Conservation (phyloP, 2,888 invertebrate genomes). For the Nebria salina region DNA sequence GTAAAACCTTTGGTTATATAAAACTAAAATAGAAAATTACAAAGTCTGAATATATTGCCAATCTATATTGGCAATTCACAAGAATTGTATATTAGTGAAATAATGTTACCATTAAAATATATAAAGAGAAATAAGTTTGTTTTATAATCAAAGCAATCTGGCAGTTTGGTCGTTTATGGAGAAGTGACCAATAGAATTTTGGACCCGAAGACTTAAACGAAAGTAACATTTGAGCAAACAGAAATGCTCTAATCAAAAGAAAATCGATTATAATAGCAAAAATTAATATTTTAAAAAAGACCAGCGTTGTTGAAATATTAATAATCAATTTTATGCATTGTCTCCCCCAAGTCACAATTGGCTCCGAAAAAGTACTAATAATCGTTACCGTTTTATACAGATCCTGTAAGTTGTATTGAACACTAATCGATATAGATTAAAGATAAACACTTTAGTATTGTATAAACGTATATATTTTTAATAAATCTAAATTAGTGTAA, state of each 20-base stretch:
- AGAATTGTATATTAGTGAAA: background rate
- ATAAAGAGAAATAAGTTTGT: background rate
- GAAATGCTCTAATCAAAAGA: background rate
- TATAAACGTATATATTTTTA: too few species aligned
- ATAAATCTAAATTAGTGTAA: too few species aligned
- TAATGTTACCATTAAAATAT: background rate
- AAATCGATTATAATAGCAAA: background rate
- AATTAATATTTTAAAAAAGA: background rate
- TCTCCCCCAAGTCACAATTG: too few species aligned
- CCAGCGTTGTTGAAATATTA: background rate
- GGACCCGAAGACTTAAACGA: background rate
- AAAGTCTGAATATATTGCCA: background rate
- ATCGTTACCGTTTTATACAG: too few species aligned
- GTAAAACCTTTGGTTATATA: background rate
- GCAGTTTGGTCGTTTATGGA: background rate
- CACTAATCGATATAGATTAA: too few species aligned
- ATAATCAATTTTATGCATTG: background rate
- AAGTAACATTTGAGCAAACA: background rate
- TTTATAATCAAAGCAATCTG: background rate
- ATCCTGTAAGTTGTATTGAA: too few species aligned
- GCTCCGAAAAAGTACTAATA: too few species aligned
- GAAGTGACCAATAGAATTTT: background rate
- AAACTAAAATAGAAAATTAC: background rate
- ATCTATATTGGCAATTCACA: background rate
- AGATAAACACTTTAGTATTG: too few species aligned